Base-by-base conservation (phyloP, 1,140 invertebrate species). In the Bombus polaris region DNA sequence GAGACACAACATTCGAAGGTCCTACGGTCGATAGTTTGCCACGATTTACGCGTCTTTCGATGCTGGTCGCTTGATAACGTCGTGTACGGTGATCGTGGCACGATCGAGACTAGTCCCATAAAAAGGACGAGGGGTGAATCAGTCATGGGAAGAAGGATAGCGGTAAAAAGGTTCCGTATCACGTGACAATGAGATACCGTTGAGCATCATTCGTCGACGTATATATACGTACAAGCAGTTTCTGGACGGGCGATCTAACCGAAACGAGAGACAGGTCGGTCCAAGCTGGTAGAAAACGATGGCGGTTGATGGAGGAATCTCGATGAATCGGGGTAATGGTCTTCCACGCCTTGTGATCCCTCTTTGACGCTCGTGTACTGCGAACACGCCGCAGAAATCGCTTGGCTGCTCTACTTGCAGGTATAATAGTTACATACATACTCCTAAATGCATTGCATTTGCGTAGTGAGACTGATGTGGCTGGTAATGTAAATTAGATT, bases 131-230 rank as follows among this genome's bases (percentile, higher is more conserved):
- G 47, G 12, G 28, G 25, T 44, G n/a, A 37, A 72, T 62, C 68
- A 35, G 8, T 25, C 12, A 1, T 10, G 35, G 37, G 4, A 25
- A 25, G 62, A 28, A 44, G 39, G 42, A 81, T 59, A 72, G 28
- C 32, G 28, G 9, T n/a, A 9, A 25, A 53, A 28, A 39, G 37
- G 37, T 39, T 25, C 15, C 28, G 53, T 37, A 59, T 73, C 79
- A 28, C 12, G 12, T 42, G 68, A 81, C 79, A 81, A 81, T 44
- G 79, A 72, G 32, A 57, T 57, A 57, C 25, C 35, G 10, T 66
- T 32, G 62, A 32, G 15, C 4, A 32, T 42, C 47, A 9, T 9
- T 22, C 8, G 66, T n/a, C n/a, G 44, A 81, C 66, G 47, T 72
- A 10, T 25, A n/a, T 13, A 6, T 44, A 71, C 66, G 44, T 81